Evolutionary conservation across 30 jellyfish, hydroid and myxozoan species (phyloP).

Genomic region (Aurelia aurita): DNA sequence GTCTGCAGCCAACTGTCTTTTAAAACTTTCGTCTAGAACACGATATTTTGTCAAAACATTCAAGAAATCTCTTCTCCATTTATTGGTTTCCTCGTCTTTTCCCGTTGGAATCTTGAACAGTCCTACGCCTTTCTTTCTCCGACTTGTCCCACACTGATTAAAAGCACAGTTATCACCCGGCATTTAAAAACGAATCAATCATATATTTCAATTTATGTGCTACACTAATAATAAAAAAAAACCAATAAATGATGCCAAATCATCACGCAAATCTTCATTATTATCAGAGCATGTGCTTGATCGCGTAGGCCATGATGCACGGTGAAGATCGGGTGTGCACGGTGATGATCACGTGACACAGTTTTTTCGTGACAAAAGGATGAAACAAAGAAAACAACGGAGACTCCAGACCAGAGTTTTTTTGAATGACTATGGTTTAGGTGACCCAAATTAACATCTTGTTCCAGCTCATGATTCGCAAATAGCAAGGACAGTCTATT

Average conservation of each 20-base stretch:
- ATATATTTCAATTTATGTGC: neutral
- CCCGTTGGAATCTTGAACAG: constrained; percentile 32
- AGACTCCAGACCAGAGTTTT: too few relatives aligned
- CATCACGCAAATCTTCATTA: neutral
- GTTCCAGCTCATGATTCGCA: too few relatives aligned
- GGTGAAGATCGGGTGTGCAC: too few relatives aligned
- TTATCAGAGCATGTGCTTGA: too few relatives aligned
- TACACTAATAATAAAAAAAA: neutral
- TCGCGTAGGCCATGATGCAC: too few relatives aligned
- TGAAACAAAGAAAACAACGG: too few relatives aligned
- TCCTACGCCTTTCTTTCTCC: constrained; percentile 56
- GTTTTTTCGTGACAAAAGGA: too few relatives aligned
- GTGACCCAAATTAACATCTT: too few relatives aligned
- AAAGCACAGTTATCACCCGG: constrained; percentile 53
- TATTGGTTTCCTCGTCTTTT: constrained; percentile 30
- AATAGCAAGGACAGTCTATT: too few relatives aligned
- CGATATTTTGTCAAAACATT: constrained; percentile 40
- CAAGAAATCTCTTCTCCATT: constrained; percentile 52
- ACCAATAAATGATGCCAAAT: neutral
- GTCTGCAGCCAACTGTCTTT: constrained; percentile 45
- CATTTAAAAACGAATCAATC: neutral
- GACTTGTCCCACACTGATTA: constrained; percentile 40
- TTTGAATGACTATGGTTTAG: too few relatives aligned
- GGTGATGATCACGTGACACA: too few relatives aligned
- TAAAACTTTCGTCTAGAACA: constrained; percentile 41